Percentiles rank a stretch among this genome's conserved stretches.
These are phyloP conservation scores for Centroberyx gerrardi DNA, from an alignment of 2,797 vertebrate genomes.

Conservation along the genomic window DNA sequence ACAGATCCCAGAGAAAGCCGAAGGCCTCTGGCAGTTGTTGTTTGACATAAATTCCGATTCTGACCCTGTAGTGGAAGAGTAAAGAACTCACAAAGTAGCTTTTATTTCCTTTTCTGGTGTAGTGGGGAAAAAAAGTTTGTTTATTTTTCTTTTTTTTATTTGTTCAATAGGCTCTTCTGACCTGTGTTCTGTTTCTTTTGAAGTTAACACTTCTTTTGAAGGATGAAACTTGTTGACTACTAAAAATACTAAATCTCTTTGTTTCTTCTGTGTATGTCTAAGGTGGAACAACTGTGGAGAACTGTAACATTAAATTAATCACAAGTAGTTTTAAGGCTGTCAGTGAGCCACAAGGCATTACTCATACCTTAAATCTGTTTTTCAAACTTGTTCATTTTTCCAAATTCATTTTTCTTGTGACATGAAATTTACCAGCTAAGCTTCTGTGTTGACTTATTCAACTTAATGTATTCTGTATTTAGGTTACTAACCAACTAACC, in stretches of 20 bases:
- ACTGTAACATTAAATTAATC: background rate
- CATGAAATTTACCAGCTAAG: background rate
- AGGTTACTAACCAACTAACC: background rate
- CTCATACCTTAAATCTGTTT: background rate
- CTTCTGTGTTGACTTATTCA: constrained; percentile 1
- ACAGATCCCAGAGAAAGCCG: constrained; percentile 39
- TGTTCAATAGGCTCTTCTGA: constrained; percentile 3
- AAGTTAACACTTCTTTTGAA: background rate
- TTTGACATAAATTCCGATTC: constrained; percentile 79
- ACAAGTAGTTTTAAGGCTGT: background rate
- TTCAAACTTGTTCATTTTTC: background rate
- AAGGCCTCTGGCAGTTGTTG: constrained; percentile 79
- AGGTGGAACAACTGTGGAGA: background rate
- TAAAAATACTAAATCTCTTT: constrained; percentile 4
- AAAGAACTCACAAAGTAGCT: background rate
- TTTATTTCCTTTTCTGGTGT: constrained; percentile 10
- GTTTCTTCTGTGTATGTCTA: background rate
- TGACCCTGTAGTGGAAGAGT: constrained; percentile 53
- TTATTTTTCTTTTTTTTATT: background rate
- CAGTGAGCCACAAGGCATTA: background rate
- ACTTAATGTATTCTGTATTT: constrained; percentile 6
- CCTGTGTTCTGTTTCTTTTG: constrained; percentile 24
- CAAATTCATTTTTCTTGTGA: background rate
- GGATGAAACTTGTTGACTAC: background rate
- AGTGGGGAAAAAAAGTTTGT: background rate